Conservation (phyloP, 2,888 invertebrate genomes). For the Amiota communis region DNA sequence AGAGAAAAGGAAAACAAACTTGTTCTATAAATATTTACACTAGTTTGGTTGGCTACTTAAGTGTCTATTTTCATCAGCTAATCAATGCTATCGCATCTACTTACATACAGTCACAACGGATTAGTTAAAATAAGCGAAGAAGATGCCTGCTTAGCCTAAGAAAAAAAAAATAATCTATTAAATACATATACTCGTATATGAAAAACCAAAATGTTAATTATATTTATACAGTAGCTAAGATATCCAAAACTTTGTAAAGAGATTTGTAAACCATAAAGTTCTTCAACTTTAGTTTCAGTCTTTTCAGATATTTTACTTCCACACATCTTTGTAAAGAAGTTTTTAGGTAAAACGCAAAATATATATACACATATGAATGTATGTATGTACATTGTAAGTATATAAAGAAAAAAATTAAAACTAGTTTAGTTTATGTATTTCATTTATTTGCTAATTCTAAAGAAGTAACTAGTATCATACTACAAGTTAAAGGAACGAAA, state of each 20-base stretch:
- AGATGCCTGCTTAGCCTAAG: not conserved
- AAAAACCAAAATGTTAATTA: slow-evolving; percentile 42
- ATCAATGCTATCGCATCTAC: not conserved
- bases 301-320: not conserved
- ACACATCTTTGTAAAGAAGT: not conserved
- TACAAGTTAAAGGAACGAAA: not conserved
- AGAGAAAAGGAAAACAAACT: not conserved
- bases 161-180: not conserved
- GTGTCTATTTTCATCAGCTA: not conserved
- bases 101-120: slow-evolving; percentile 13
- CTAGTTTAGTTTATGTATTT: slow-evolving; percentile 19
- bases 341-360: not conserved
- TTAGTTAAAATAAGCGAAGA: slow-evolving; percentile 15
- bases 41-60: slow-evolving; percentile 1
- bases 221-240: slow-evolving; percentile 43
- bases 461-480: not conserved
- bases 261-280: slow-evolving; percentile 10
- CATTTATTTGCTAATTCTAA: slow-evolving; percentile 10
- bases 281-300: too few relatives aligned
- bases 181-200: not conserved
- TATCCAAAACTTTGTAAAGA: not conserved
- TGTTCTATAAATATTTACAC: slow-evolving; percentile 28
- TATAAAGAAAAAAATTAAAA: slow-evolving; percentile 16
- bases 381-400: too few relatives aligned
- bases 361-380: not conserved